phyloP scores from a whole-genome alignment of 2,797 vertebrate species.

The Cygnus olor region DNA sequence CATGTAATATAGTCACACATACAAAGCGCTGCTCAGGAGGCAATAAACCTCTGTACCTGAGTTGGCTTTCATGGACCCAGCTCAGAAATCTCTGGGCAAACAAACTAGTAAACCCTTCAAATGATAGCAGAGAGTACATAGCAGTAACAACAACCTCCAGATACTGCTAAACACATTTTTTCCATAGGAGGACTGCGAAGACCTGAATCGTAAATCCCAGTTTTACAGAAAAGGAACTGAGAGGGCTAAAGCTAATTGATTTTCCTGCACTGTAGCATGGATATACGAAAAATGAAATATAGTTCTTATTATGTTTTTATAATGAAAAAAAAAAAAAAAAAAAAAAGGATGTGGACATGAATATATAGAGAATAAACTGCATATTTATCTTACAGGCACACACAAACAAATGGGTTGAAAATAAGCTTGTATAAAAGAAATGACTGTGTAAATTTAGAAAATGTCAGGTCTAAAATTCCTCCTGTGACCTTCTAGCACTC shows the following conservation, averaged over 20 bases:
- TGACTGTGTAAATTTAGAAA: slow-evolving; percentile 31
- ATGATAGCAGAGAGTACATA: background rate
- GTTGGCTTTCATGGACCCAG: background rate
- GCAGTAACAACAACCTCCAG: background rate
- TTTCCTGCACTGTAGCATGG: background rate
- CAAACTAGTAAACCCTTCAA: background rate
- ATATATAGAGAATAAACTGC: slow-evolving; percentile 29
- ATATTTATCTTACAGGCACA: slow-evolving; percentile 10
- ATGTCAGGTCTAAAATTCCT: slow-evolving; percentile 14
- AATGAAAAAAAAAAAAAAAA: slow-evolving; percentile 47
- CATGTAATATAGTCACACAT: background rate
- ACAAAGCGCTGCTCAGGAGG: accelerated
- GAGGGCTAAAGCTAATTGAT: slow-evolving; percentile 40
- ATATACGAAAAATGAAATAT: slow-evolving; percentile 36
- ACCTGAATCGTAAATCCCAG: background rate
- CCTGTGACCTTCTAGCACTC: background rate
- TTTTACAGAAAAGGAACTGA: slow-evolving; percentile 7
- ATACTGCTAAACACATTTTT: background rate
- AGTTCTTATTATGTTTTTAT: background rate
- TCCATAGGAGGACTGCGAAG: background rate
- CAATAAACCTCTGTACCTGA: background rate
- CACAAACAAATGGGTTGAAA: slow-evolving; percentile 21
- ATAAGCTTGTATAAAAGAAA: slow-evolving; percentile 29
- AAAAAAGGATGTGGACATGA: background rate
- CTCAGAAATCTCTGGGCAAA: background rate